phyloP scores from a whole-genome alignment of 2,113 vertebrate genomes.

The Meleagris gallopavo region DNA sequence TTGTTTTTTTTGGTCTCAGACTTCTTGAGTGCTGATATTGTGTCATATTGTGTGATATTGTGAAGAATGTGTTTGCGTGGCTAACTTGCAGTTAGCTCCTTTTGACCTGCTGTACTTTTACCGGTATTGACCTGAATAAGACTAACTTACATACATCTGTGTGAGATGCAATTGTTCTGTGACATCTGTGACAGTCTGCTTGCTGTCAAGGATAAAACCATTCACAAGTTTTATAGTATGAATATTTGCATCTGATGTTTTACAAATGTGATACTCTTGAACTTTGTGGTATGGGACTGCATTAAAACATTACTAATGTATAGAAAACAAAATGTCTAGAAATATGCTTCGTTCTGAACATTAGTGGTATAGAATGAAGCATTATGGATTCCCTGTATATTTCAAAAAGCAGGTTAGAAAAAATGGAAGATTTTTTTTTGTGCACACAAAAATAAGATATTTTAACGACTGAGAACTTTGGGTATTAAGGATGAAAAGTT shows the following conservation, averaged over 20 bases:
- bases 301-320: not conserved
- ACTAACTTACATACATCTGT: not conserved
- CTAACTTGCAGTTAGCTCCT: not conserved
- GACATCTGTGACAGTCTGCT: too few species aligned
- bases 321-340: not conserved
- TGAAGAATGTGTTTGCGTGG: not conserved
- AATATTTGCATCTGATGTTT: slow-evolving; percentile 25
- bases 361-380: not conserved
- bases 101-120: not conserved
- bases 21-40: not conserved
- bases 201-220: slow-evolving; percentile 5
- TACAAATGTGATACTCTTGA: not conserved
- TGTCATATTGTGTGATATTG: not conserved
- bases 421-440: not conserved
- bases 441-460: not conserved
- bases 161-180: not conserved
- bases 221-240: not conserved
- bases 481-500: not conserved
- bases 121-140: not conserved
- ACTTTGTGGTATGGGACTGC: not conserved
- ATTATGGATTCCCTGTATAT: not conserved
- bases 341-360: not conserved
- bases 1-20: not conserved
- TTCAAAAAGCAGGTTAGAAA: not conserved
- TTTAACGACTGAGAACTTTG: not conserved